Base-by-base conservation (phyloP, 2,888 invertebrate genomes). In the Desoria tigrina region DNA sequence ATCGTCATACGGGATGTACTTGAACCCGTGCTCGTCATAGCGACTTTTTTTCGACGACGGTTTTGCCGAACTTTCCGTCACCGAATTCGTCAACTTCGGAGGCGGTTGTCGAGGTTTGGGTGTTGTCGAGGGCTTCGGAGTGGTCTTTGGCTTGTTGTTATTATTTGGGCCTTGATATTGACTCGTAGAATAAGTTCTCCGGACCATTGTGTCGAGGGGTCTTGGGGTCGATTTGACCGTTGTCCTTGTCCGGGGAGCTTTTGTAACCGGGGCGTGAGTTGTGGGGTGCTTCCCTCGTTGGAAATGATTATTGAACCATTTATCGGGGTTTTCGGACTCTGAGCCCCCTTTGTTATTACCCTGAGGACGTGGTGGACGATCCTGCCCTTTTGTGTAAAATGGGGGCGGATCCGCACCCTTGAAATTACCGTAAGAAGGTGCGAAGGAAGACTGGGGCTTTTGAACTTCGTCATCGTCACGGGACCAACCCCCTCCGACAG, bases 1-100 rank as follows among this genome's bases (percentile, higher is more conserved):
- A 14, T 16, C 51, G 61, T 63, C 61, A 4, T 51, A 53, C 21
- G 69, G 63, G 42, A 69, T 42, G 42, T 66, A 57, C 23, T 69
- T 61, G 42, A 69, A 69, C 14, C 69, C 69, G 42, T 66, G 66
- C 32, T 59, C 63, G n/a, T 69, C 69, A 37, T 61, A 69, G 21
- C 69, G 42, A 2, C 62, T 64, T 50, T 58, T 27, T 42, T 45
- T 45, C 45, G 18, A 18, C n/a, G 18, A 18, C 7, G 18, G 16
- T n/a, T 21, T 45, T 16, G 9, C 21, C 45, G 18, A 9, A 16
- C 45, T n/a, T 45, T 66, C 61, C 23, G 63, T 69, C 23, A 57
- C 63, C 28, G 37, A 45, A 7, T n/a, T 51, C 54, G 6, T 16
- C n/a, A n/a, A 18, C n/a, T 16, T 45, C 45, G 65, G 64, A 39